These are phyloP conservation scores for Digitonthophagus gazella DNA, from an alignment of 2,888 invertebrate species.

Conservation along the genomic window DNA sequence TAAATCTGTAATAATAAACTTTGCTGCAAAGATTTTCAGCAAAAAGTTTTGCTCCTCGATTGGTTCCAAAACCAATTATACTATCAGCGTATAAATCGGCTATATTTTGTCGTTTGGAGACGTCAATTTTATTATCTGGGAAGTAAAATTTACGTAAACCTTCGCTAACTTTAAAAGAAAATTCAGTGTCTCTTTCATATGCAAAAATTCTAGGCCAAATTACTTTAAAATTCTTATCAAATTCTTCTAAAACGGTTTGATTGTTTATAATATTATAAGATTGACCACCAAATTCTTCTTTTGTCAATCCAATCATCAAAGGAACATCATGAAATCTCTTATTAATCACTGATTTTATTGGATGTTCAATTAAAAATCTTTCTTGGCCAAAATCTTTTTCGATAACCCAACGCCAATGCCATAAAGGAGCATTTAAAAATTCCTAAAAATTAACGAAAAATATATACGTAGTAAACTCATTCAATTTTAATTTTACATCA, in stretches of 20 bases:
- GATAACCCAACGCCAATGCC: constrained; percentile 61
- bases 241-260: constrained; percentile 53
- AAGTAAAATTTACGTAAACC: constrained; percentile 56
- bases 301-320: constrained; percentile 62
- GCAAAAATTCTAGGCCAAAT: constrained; percentile 65
- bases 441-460: constrained; percentile 41
- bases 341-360: constrained; percentile 55
- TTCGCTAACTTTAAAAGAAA: constrained; percentile 54
- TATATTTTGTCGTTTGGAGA: constrained; percentile 46
- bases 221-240: constrained; percentile 61
- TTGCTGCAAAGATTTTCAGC: constrained; percentile 55
- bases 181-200: constrained; percentile 58
- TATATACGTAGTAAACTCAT: not conserved
- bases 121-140: constrained; percentile 48
- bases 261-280: constrained; percentile 57
- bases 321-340: constrained; percentile 61
- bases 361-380: constrained; percentile 61
- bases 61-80: constrained; percentile 58
- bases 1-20: constrained; percentile 64
- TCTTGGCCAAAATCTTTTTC: constrained; percentile 66
- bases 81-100: constrained; percentile 59
- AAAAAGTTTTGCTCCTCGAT: constrained; percentile 61
- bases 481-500: constrained; percentile 14
- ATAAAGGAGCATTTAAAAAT: constrained; percentile 54
- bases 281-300: constrained; percentile 63